Evolutionary conservation across 2,113 vertebrate species (phyloP).

Genomic region (Passer domesticus): DNA sequence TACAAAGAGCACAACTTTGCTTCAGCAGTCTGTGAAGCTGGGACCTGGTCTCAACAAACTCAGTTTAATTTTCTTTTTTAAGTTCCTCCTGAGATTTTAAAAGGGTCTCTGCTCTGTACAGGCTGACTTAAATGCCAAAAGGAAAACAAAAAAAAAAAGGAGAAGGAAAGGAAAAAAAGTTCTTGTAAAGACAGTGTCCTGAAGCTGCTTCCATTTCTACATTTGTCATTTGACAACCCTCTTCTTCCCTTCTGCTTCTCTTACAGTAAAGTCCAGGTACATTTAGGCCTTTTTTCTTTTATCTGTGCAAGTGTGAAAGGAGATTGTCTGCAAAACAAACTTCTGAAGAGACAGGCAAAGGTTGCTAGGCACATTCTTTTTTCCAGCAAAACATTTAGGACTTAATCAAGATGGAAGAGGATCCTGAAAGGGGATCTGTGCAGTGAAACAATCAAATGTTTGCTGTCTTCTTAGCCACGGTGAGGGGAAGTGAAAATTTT

Average conservation of each 20-base stretch:
- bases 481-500: background rate
- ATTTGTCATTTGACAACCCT: background rate
- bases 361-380: background rate
- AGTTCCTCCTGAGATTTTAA: background rate
- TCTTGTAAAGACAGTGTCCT: background rate
- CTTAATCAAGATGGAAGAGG: background rate
- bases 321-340: background rate
- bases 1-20: background rate
- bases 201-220: background rate
- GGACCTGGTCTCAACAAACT: background rate
- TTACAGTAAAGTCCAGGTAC: background rate
- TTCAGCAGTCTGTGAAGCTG: background rate
- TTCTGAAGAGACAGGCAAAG: background rate
- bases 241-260: background rate
- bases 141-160: accelerated
- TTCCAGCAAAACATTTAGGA: background rate
- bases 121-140: background rate
- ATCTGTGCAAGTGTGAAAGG: background rate
- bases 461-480: background rate
- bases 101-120: background rate
- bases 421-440: background rate
- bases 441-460: background rate
- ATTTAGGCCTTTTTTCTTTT: background rate
- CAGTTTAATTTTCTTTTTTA: background rate
- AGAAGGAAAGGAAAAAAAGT: no score